These are phyloP conservation scores for Zaprionus lineosus DNA, from an alignment of 2,888 invertebrate species.

Conservation along the genomic window DNA sequence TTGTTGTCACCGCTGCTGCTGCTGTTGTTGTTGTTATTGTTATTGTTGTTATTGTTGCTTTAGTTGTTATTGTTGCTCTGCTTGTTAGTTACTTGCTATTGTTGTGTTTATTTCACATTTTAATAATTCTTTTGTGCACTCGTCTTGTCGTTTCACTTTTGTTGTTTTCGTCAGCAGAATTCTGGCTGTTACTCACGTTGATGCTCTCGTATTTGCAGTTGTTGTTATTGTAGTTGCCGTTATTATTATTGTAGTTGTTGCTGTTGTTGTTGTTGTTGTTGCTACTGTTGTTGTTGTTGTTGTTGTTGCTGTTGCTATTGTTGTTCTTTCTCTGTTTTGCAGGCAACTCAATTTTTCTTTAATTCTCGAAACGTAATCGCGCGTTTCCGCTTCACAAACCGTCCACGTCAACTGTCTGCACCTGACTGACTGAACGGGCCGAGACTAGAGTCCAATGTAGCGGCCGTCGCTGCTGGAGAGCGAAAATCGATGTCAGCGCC, in stretches of 20 bases:
- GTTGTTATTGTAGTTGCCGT: conserved; percentile 12
- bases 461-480: conserved; percentile 17
- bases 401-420: conserved; percentile 82
- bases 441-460: conserved; percentile 22
- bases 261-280: conserved; percentile 16
- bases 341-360: conserved; percentile 38
- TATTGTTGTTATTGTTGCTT: conserved; percentile 19
- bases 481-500: conserved; percentile 54
- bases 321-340: conserved; percentile 37
- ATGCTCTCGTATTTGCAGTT: no score
- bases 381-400: conserved; percentile 77
- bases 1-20: conserved; percentile 17
- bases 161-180: conserved; percentile 17
- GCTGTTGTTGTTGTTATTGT: conserved; percentile 16
- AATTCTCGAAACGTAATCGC: conserved; percentile 38
- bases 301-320: conserved; percentile 12
- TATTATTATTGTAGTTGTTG: conserved; percentile 4
- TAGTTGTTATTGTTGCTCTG: conserved; percentile 15
- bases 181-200: background rate
- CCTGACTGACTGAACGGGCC: conserved; percentile 77
- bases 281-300: conserved; percentile 18
- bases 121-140: conserved; percentile 30
- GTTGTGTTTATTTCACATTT: conserved; percentile 47
- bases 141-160: conserved; percentile 24
- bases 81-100: conserved; percentile 10